phyloP scores from a whole-genome alignment of 2,797 vertebrate species.

The Sebastes itinus region DNA sequence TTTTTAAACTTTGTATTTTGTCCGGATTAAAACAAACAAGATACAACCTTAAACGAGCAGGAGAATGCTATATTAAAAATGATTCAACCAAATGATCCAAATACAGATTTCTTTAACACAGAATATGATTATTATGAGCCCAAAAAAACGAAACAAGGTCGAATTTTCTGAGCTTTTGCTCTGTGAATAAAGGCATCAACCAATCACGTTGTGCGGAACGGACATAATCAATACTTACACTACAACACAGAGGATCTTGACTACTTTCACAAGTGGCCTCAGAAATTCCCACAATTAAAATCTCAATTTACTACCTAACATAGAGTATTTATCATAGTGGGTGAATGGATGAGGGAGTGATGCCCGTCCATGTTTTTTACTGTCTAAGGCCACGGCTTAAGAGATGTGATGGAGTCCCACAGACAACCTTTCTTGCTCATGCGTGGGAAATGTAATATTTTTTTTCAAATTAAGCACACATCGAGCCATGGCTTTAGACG shows the following conservation, averaged over 20 bases:
- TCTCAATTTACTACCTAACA: background rate
- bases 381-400: background rate
- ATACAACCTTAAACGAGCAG: background rate
- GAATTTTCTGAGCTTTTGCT: too few relatives aligned
- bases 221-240: too few relatives aligned
- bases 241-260: too few relatives aligned
- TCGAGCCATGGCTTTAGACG: background rate
- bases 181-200: too few relatives aligned
- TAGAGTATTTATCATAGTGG: background rate
- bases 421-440: background rate
- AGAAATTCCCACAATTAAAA: background rate
- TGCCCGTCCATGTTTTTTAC: background rate
- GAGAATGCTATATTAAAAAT: too few relatives aligned
- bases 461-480: too few relatives aligned
- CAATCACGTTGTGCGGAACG: too few relatives aligned
- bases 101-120: background rate
- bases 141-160: too few relatives aligned
- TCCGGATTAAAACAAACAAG: background rate
- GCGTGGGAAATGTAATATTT: background rate
- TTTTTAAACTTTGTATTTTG: background rate
- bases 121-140: background rate
- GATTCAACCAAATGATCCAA: too few relatives aligned
- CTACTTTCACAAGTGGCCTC: too few relatives aligned
- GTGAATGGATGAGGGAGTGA: background rate
- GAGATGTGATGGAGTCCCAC: background rate